These are phyloP conservation scores for Platorchestia sp. DNA, from an alignment of 1,140 invertebrate species.

Conservation along the genomic window DNA sequence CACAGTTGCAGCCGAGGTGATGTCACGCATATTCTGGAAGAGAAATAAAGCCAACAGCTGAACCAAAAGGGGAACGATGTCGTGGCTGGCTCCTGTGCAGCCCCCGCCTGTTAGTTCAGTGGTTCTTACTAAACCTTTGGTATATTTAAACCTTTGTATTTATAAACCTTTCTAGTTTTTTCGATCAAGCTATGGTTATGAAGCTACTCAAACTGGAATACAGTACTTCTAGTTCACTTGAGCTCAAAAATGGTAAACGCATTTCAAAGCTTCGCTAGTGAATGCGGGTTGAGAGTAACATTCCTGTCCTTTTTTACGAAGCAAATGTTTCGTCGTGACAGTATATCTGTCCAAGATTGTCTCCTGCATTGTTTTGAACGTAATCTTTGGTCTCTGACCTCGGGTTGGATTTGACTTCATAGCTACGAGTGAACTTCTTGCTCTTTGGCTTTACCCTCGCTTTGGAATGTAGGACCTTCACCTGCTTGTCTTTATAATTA, in stretches of 20 bases:
- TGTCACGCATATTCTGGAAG: neutral
- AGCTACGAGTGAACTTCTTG: neutral
- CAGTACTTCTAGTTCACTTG: neutral
- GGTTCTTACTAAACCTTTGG: too few species aligned
- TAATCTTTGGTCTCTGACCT: neutral
- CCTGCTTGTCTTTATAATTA: neutral
- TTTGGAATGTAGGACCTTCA: neutral
- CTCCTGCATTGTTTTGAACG: neutral
- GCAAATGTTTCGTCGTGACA: neutral
- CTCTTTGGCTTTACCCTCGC: neutral
- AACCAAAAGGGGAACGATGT: neutral
- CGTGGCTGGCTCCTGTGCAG: neutral
- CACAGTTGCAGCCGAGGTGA: neutral
- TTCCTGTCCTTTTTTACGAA: neutral
- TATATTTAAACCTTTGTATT: too few species aligned
- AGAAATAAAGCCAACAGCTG: neutral
- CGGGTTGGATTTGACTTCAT: neutral
- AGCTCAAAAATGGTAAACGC: neutral
- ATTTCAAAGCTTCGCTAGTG: neutral
- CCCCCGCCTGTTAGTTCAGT: neutral
- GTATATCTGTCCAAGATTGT: neutral
- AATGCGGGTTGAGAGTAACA: neutral
- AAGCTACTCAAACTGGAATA: neutral
- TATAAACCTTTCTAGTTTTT: neutral
- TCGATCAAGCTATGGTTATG: neutral